Percentiles rank a stretch among this genome's conserved stretches.
These are phyloP conservation scores for Sphinx pinastri DNA, from an alignment of 2,888 invertebrate species.

Conservation along the genomic window DNA sequence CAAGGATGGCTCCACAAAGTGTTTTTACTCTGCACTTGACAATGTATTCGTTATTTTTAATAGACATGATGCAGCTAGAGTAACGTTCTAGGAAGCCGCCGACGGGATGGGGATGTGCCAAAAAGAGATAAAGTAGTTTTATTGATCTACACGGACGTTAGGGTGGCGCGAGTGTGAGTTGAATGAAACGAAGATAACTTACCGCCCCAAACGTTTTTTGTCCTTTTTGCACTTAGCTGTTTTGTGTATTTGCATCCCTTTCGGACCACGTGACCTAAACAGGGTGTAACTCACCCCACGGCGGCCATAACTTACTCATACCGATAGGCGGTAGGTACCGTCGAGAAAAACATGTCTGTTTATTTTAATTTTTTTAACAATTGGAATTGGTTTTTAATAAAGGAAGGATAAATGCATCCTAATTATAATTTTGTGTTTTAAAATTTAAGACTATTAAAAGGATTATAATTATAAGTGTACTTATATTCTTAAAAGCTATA, in stretches of 20 bases:
- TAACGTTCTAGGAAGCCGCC: slow-evolving; percentile 79
- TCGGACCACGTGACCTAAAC: slow-evolving; percentile 83
- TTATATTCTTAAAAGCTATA: background rate
- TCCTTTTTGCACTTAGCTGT: slow-evolving; percentile 56
- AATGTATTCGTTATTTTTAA: slow-evolving; percentile 40
- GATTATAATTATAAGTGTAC: background rate
- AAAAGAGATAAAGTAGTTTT: slow-evolving; percentile 86
- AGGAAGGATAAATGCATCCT: too few relatives aligned
- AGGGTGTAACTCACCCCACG: slow-evolving; percentile 84
- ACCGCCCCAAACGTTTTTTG: slow-evolving; percentile 77
- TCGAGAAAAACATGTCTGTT: slow-evolving; percentile 77
- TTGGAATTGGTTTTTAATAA: slow-evolving; percentile 46
- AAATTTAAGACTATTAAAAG: background rate
- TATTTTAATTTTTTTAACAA: slow-evolving; percentile 61
- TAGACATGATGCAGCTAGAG: slow-evolving; percentile 64
- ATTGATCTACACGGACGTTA: slow-evolving; percentile 85
- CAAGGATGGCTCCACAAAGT: too few relatives aligned
- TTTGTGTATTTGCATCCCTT: slow-evolving; percentile 64
- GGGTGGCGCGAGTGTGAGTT: slow-evolving; percentile 82
- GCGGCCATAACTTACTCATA: slow-evolving; percentile 84
- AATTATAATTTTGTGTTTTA: background rate
- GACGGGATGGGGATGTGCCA: slow-evolving; percentile 83
- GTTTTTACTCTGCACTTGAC: background rate
- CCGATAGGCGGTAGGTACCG: slow-evolving; percentile 83
- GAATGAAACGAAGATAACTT: slow-evolving; percentile 85